Conservation (phyloP, 2,888 invertebrate genomes). For the Nasonia oneida region DNA sequence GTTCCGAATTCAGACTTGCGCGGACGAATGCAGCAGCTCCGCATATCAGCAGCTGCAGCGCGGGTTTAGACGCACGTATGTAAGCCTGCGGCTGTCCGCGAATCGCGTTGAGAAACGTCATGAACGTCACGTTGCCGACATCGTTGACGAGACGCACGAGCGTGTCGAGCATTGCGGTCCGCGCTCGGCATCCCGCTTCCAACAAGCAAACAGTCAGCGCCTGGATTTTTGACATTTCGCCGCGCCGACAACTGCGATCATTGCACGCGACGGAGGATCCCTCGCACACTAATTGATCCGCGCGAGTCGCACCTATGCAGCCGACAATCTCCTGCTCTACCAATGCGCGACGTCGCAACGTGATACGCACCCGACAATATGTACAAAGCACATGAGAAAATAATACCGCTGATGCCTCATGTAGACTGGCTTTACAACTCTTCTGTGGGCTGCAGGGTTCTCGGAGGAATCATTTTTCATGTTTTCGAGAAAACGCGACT, state of each 20-base stretch:
- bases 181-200: not conserved
- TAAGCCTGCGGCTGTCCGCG: slow-evolving; percentile 30
- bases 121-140: slow-evolving; percentile 23
- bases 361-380: too few species aligned
- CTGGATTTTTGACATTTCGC: not conserved
- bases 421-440: too few species aligned
- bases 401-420: too few species aligned
- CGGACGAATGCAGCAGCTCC: not conserved
- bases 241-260: not conserved
- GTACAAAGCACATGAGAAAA: too few species aligned
- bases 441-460: too few species aligned
- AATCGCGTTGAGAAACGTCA: slow-evolving; percentile 28
- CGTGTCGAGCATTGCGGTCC: slow-evolving; percentile 29
- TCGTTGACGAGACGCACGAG: slow-evolving; percentile 32
- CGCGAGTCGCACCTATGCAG: too few species aligned
- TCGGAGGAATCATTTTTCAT: too few species aligned
- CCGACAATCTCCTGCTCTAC: too few species aligned
- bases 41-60: not conserved
- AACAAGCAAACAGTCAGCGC: not conserved
- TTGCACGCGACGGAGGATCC: not conserved
- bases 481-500: too few species aligned
- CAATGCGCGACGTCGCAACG: too few species aligned
- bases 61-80: too few species aligned
- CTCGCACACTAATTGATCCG: too few species aligned
- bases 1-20: not conserved